A percentile compares a stretch with the other conserved stretches of the same genome.
Conservation (phyloP, 2,113 vertebrate species). For the Crotophaga sulcirostris region DNA sequence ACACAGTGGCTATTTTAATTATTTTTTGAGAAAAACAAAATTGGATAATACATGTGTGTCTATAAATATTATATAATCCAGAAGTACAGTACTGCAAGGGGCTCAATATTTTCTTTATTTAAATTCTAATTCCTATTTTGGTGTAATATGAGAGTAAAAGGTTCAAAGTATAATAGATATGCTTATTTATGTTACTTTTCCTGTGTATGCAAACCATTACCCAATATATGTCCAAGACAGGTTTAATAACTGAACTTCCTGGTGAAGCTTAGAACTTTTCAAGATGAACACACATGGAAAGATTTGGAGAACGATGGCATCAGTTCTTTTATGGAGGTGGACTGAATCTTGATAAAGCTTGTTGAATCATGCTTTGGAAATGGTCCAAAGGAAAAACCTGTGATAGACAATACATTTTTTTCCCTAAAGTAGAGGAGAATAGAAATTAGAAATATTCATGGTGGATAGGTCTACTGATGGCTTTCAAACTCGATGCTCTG, state of each 20-base stretch:
- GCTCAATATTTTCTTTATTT: background rate
- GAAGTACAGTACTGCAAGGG: background rate
- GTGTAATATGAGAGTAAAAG: background rate
- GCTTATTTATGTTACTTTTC: background rate
- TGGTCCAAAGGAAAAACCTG: background rate
- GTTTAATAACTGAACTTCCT: background rate
- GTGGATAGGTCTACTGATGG: background rate
- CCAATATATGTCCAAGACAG: background rate
- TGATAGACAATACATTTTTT: background rate
- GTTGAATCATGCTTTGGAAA: background rate
- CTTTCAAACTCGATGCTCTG: background rate
- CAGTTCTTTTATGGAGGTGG: background rate
- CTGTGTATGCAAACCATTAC: background rate
- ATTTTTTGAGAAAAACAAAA: background rate
- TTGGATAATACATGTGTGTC: background rate
- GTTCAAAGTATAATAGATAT: background rate
- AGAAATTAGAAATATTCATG: background rate
- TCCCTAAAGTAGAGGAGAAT: background rate
- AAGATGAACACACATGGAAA: background rate
- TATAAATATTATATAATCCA: background rate
- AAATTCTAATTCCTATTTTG: background rate
- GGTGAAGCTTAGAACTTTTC: background rate
- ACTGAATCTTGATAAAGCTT: background rate
- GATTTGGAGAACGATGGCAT: background rate
- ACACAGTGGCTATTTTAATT: background rate